phyloP scores from a whole-genome alignment of 2,113 vertebrate genomes.

The Seriola rivoliana region DNA sequence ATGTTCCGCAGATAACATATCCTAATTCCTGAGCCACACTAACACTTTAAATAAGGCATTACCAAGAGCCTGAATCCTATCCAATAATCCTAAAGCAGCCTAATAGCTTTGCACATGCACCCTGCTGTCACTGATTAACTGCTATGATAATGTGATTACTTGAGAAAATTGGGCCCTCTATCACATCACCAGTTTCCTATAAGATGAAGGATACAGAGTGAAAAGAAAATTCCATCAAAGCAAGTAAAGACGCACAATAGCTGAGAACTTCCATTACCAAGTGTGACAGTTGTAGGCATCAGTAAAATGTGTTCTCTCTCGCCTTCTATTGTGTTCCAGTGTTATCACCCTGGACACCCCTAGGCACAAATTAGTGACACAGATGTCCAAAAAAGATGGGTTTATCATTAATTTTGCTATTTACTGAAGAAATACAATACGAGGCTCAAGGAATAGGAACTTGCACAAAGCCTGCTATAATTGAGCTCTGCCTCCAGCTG shows the following conservation, averaged over 20 bases:
- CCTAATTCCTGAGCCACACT: neutral
- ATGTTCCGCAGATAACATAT: neutral
- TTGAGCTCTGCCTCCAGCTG: constrained; percentile 49
- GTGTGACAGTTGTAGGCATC: constrained; percentile 46
- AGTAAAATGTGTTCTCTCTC: constrained; percentile 32
- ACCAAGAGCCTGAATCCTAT: constrained; percentile 1
- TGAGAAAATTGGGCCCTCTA: constrained; percentile 32
- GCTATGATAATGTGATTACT: constrained; percentile 40
- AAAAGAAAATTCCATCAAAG: constrained; percentile 49
- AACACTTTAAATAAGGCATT: constrained; percentile 17
- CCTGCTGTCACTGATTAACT: constrained; percentile 41
- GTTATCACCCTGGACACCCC: constrained; percentile 62
- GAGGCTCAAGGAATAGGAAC: constrained; percentile 18
- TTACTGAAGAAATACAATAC: constrained; percentile 49
- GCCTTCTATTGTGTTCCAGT: constrained; percentile 50
- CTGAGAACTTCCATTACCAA: constrained; percentile 41
- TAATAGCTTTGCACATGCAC: constrained; percentile 33
- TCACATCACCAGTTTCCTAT: constrained; percentile 33
- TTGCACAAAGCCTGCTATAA: constrained; percentile 59
- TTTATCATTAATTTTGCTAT: constrained; percentile 47
- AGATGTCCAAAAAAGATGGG: constrained; percentile 49
- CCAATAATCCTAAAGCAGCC: constrained; percentile 26
- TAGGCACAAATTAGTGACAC: constrained; percentile 45
- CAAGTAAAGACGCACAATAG: constrained; percentile 38
- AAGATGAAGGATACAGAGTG: constrained; percentile 24